phyloP scores from a whole-genome alignment of 23 tunicate species.

The Phallusia fumigata region DNA sequence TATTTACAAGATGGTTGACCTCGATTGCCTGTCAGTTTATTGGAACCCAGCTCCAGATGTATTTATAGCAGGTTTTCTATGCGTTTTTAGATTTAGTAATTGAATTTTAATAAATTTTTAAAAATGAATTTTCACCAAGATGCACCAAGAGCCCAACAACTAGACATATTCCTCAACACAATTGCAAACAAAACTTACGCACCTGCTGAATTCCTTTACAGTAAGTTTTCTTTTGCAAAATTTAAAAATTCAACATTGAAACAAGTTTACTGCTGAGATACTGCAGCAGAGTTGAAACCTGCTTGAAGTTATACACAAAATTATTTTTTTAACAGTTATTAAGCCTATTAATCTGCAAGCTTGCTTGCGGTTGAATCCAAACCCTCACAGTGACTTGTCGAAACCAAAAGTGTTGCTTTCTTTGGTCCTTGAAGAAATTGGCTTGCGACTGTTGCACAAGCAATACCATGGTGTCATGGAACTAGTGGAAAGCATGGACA shows the following conservation, averaged over 20 bases:
- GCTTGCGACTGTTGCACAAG: conserved; percentile 32
- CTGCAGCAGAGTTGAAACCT: too few relatives aligned
- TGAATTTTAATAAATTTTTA: not conserved
- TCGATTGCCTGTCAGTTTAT: conserved; percentile 61
- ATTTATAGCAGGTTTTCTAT: conserved; percentile 26
- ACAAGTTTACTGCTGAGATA: too few relatives aligned
- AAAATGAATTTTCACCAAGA: conserved; percentile 11
- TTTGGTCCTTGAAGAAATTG: conserved; percentile 47
- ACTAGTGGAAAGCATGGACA: conserved; percentile 65
- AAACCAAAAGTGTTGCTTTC: conserved; percentile 62
- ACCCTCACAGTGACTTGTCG: conserved; percentile 57
- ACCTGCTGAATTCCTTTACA: conserved; percentile 38
- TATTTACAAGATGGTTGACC: conserved; percentile 71
- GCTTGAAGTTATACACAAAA: too few relatives aligned
- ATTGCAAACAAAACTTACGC: conserved; percentile 28
- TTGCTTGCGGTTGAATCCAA: conserved; percentile 55
- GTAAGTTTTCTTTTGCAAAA: conserved; percentile 19
- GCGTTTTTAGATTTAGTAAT: not conserved
- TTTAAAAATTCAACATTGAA: too few relatives aligned
- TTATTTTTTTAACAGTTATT: conserved; percentile 27
- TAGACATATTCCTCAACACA: conserved; percentile 37
- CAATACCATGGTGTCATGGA: conserved; percentile 71
- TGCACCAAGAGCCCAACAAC: conserved; percentile 35
- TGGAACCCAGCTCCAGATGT: conserved; percentile 67
- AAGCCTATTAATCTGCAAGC: conserved; percentile 80